Evolutionary conservation across 2,888 invertebrate species (phyloP), one percentile per base, ranked within the genome.

Genomic region (Drosophila lacicola): DNA sequence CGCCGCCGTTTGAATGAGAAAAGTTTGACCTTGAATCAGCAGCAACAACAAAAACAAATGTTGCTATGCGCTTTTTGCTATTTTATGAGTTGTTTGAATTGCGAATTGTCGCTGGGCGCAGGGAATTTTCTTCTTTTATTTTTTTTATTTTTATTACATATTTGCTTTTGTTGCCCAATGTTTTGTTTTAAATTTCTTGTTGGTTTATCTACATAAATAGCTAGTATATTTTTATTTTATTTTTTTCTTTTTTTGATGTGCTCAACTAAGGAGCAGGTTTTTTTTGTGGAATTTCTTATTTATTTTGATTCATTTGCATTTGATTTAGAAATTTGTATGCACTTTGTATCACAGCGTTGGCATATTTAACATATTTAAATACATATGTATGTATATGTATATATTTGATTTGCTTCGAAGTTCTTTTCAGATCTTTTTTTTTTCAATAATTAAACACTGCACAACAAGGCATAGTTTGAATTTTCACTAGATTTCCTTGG

Each of bases 1-100:
- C 17, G 64, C 50, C 46, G 70, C 34, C 62, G 78, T 66, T 70
- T 74, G 75, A 74, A 83, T 83, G 83, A 80, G 80, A 80, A 90
- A 90, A 90, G 90, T 90, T 90, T 91, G 92, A 92, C 92, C 92
- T 92, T 92, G 92, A 90, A 89, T 80, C 55, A 64, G 64, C 62
- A 60, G 65, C 72, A 63, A 71, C 58, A 82, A 64, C 9, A 55
- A 45, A 34, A 44, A 46, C 39, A 78, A 68, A 66, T 71, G 63
- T 76, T 62, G 83, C 89, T 90, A 86, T 90, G 90, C 87, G 89
- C 89, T 90, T 67, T 67, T 70, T 49, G 60, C 47, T 74, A 61
- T 64, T 69, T 68, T 68, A 51, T 53, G 46, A 47, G 10, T 45
- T 49, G 49, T 42, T 39, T 19, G 53, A 42, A 46, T 57, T 58